Base-by-base conservation (phyloP, 1,140 invertebrate species). In the Tetramorium alpestre region DNA sequence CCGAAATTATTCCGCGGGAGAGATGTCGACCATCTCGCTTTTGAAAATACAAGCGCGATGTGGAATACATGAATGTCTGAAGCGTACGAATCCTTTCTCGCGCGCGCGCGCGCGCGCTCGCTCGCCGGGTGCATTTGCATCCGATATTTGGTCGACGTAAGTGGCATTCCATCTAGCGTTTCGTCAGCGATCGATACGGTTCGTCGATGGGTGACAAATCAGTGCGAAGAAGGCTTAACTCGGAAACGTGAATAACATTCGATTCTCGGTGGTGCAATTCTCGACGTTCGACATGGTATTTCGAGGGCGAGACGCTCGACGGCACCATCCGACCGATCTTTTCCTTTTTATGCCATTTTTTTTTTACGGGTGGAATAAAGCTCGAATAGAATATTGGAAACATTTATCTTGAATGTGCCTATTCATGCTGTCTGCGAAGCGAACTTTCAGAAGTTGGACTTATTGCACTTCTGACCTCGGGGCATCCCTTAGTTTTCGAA, bases 11-110 rank as follows among this genome's bases (percentile, higher is more conserved):
- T 75, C 44, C 69, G 54, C 54, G 80, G 22, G 11, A 33, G 38
- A 47, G 41, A 73, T 18, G 78, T 81, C 64, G 78, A 70, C 64
- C 49, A 72, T 82, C 41, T 69, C 65, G 67, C 67, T 72, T 82
- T 73, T 82, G 54, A 82, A 82, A 82, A 60, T 82, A 73, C 80
- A 72, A 73, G 54, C 67, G 80, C 80, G 25, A 72, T 41, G 67
- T 44, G 69, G 69, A 60, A 75, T 84, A 75, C 51, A 82, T 73
- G 80, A 82, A 73, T 84, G 80, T 47, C 69, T 60, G 54, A 73
- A 60, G 54, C 22, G 25, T 41, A 25, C 67, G 54, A 49, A 60
- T 73, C 54, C 54, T 84, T 84, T 84, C 54, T 38, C 33, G 7
- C n/a, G 47, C 33, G 33, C 16, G 51, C 49, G 7, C n/a, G 47